Percentiles rank a stretch among this genome's conserved stretches.
Conservation (phyloP, 2,888 invertebrate species). For the Suillia variegata region DNA sequence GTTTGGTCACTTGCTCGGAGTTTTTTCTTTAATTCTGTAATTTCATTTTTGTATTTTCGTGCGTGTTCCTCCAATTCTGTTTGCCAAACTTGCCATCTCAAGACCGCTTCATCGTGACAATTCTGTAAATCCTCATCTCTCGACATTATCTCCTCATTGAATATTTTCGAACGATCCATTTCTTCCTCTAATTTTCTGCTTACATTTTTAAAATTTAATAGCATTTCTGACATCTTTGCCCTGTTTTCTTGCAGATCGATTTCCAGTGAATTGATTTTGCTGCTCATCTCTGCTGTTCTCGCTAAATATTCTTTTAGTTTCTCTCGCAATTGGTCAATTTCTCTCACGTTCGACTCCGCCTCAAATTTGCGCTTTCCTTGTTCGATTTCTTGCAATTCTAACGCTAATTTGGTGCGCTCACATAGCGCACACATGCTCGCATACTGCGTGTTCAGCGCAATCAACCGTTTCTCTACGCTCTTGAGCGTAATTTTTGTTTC, state of each 20-base stretch:
- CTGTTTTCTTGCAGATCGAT: constrained; percentile 21
- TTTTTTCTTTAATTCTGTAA: too few species aligned
- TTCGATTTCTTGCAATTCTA: constrained; percentile 39
- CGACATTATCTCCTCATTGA: neutral
- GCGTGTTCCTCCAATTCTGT: neutral
- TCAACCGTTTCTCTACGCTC: constrained; percentile 37
- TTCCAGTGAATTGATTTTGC: constrained; percentile 31
- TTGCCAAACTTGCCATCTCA: neutral
- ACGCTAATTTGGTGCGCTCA: constrained; percentile 40
- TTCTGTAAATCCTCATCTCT: neutral
- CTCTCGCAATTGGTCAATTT: constrained; percentile 34
- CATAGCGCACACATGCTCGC: constrained; percentile 40
- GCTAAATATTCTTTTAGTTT: constrained; percentile 36
- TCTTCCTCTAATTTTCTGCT: constrained; percentile 1
- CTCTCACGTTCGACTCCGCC: constrained; percentile 30
- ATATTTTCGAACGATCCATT: neutral
- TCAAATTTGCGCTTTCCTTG: constrained; percentile 36
- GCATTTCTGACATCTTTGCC: constrained; percentile 4
- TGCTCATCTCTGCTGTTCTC: constrained; percentile 33
- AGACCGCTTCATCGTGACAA: too few species aligned
- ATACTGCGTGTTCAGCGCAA: constrained; percentile 39
- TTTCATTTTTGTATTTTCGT: too few species aligned
- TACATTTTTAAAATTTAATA: neutral
- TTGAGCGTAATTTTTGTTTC: constrained; percentile 26
- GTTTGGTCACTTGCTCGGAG: too few species aligned